Evolutionary conservation across 2,113 vertebrate species (phyloP).

Genomic region (Boulengeromyrus knoepffleri): DNA sequence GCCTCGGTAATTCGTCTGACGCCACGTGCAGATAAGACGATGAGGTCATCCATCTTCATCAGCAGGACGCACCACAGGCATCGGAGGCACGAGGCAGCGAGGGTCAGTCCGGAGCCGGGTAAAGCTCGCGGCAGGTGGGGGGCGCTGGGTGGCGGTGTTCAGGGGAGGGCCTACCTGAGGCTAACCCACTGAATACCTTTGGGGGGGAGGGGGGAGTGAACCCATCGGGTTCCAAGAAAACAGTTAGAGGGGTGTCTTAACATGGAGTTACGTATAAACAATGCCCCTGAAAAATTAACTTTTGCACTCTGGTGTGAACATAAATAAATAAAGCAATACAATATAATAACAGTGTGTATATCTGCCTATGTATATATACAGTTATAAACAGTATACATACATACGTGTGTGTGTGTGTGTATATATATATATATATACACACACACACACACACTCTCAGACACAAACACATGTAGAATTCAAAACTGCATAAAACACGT

Average conservation of each 20-base stretch:
- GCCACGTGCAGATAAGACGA: conserved; percentile 48
- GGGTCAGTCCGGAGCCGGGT: conserved; percentile 19
- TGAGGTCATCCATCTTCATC: conserved; percentile 51
- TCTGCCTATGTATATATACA: not conserved
- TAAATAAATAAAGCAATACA: not conserved
- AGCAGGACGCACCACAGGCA: conserved; percentile 18
- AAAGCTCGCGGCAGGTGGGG: conserved; percentile 32
- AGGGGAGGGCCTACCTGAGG: not conserved
- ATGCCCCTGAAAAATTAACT: not conserved
- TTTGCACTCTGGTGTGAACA: not conserved
- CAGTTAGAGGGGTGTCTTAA: not conserved
- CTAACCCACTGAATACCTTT: not conserved
- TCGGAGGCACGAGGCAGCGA: not conserved
- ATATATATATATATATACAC: not conserved
- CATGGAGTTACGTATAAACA: not conserved
- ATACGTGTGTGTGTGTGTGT: not conserved
- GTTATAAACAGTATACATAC: not conserved
- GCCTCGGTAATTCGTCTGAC: conserved; percentile 55
- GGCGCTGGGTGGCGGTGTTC: conserved; percentile 23
- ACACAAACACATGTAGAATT: not conserved
- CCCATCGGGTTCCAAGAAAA: not conserved
- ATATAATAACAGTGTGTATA: not conserved
- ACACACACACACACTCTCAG: not conserved
- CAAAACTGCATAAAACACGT: not conserved
- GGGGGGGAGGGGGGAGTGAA: not conserved